phyloP scores from a whole-genome alignment of 2,888 invertebrate genomes.

The Coleophora deauratella region DNA sequence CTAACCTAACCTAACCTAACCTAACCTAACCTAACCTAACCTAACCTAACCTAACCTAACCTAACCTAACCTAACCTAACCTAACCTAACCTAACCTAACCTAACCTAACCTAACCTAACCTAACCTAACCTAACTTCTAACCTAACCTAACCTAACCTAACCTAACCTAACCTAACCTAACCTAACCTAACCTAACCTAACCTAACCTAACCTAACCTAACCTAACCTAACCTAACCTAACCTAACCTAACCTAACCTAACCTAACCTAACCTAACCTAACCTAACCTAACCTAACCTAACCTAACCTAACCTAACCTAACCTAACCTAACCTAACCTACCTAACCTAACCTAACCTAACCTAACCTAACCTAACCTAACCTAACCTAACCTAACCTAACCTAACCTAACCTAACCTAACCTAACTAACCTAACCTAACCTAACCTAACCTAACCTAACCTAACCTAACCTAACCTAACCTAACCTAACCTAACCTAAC shows the following conservation, averaged over 20 bases:
- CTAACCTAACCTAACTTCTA: conserved; percentile 10
- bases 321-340: conserved; percentile 24
- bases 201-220: conserved; percentile 25
- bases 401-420: conserved; percentile 19
- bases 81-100: conserved; percentile 17
- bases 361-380: no score
- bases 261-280: conserved; percentile 25
- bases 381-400: conserved; percentile 18
- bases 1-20: no score
- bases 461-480: conserved; percentile 12
- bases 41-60: no score
- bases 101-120: conserved; percentile 14
- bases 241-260: conserved; percentile 25
- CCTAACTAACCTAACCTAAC: conserved; percentile 13
- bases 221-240: conserved; percentile 26
- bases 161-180: conserved; percentile 24
- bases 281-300: conserved; percentile 24
- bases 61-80: no score
- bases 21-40: no score
- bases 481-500: conserved; percentile 13
- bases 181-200: conserved; percentile 26
- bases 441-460: no score
- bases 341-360: no score
- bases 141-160: conserved; percentile 20
- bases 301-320: conserved; percentile 23